Evolutionary conservation across 2,797 vertebrate species (phyloP).

Genomic region (Dryobates pubescens): DNA sequence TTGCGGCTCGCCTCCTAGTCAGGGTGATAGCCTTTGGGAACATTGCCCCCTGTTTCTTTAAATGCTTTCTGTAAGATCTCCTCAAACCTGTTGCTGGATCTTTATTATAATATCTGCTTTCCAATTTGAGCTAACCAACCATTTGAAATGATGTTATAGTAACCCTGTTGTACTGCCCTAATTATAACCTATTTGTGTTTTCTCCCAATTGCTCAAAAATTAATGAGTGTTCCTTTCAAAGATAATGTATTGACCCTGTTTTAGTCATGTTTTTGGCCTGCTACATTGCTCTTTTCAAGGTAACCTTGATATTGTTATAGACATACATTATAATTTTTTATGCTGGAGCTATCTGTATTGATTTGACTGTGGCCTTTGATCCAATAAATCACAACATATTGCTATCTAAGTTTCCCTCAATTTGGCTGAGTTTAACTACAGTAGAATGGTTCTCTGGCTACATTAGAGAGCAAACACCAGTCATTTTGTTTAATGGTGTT

Average conservation of each 20-base stretch:
- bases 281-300: constrained; percentile 70
- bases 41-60: not conserved
- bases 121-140: not conserved
- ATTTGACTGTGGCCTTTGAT: constrained; percentile 77
- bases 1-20: not conserved
- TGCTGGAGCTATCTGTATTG: constrained; percentile 72
- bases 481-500: constrained; percentile 82
- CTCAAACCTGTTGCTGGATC: constrained; percentile 13
- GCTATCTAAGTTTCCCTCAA: constrained; percentile 71
- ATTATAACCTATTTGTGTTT: constrained; percentile 57
- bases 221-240: constrained; percentile 48
- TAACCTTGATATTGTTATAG: constrained; percentile 80
- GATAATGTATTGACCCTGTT: constrained; percentile 62
- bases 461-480: constrained; percentile 75
- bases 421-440: constrained; percentile 75
- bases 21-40: not conserved
- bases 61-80: not conserved
- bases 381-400: constrained; percentile 76
- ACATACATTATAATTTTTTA: constrained; percentile 71
- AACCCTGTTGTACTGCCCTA: constrained; percentile 35
- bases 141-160: constrained; percentile 18
- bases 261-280: constrained; percentile 57
- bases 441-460: constrained; percentile 67
- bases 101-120: constrained; percentile 8
- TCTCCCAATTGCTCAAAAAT: constrained; percentile 46